Conservation (phyloP, 2,113 vertebrate species). For the Nicator chloris region DNA sequence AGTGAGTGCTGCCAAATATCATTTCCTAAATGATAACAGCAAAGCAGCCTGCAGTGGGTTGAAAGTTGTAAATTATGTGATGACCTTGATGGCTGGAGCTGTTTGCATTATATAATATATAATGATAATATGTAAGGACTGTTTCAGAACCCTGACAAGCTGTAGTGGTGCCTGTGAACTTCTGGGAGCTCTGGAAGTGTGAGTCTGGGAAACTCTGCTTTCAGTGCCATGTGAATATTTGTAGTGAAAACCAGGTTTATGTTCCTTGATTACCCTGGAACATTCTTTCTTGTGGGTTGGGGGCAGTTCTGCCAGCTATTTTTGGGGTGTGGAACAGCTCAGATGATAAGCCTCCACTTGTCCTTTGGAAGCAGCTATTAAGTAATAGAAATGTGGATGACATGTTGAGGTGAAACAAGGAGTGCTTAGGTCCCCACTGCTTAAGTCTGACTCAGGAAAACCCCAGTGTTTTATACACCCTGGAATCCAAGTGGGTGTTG, state of each 20-base stretch:
- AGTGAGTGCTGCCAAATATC: background rate
- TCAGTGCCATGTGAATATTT: background rate
- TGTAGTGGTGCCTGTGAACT: background rate
- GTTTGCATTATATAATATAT: background rate
- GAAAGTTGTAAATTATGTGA: background rate
- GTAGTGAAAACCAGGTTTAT: background rate
- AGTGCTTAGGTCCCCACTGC: background rate
- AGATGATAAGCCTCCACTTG: background rate
- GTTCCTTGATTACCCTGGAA: background rate
- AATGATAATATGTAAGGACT: background rate
- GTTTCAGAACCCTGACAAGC: background rate
- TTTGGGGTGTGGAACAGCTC: background rate
- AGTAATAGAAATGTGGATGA: background rate
- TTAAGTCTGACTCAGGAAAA: background rate
- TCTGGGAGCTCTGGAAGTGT: background rate
- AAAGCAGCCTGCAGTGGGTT: accelerated
- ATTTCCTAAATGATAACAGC: background rate
- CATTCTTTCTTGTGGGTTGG: background rate
- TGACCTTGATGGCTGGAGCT: background rate
- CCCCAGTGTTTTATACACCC: background rate
- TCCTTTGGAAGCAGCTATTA: background rate
- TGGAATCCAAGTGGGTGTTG: background rate
- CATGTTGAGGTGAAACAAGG: background rate
- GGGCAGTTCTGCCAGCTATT: background rate
- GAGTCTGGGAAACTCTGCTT: background rate